Percentiles rank a stretch among this genome's conserved stretches.
Conservation (phyloP, 2,797 vertebrate genomes). For the Eospalax fontanierii region DNA sequence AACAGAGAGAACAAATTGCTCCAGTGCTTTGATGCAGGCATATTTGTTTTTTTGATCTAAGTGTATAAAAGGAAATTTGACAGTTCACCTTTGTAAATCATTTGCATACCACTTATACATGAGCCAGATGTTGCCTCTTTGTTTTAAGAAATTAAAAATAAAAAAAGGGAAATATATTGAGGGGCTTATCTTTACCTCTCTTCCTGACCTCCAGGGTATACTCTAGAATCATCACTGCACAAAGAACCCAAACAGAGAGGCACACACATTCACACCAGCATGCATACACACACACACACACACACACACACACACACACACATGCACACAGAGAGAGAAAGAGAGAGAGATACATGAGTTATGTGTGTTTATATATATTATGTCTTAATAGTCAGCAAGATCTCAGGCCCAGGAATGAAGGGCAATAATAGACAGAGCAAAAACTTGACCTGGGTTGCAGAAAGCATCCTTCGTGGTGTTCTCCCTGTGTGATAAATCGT, state of each 20-base stretch:
- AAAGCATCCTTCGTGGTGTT: constrained; percentile 35
- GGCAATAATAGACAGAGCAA: constrained; percentile 15
- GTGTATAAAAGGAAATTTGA: constrained; percentile 84
- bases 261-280: background rate
- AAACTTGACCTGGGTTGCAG: background rate
- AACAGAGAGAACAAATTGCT: background rate
- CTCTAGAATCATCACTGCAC: background rate
- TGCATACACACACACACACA: background rate
- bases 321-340: no score
- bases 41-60: constrained; percentile 83
- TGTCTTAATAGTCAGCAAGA: constrained; percentile 47
- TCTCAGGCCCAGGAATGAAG: background rate
- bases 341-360: background rate
- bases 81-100: constrained; percentile 85
- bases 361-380: background rate
- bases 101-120: constrained; percentile 78
- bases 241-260: background rate
- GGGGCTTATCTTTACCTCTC: constrained; percentile 68
- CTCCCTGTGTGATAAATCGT: constrained; percentile 69
- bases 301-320: background rate
- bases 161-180: constrained; percentile 71
- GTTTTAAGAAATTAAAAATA: constrained; percentile 86
- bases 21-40: constrained; percentile 47
- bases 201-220: background rate
- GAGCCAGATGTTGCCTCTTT: constrained; percentile 88